Evolutionary conservation across 1,140 invertebrate species (phyloP), one percentile per base, ranked within the genome.

Genomic region (Drosophila parabipectinata): DNA sequence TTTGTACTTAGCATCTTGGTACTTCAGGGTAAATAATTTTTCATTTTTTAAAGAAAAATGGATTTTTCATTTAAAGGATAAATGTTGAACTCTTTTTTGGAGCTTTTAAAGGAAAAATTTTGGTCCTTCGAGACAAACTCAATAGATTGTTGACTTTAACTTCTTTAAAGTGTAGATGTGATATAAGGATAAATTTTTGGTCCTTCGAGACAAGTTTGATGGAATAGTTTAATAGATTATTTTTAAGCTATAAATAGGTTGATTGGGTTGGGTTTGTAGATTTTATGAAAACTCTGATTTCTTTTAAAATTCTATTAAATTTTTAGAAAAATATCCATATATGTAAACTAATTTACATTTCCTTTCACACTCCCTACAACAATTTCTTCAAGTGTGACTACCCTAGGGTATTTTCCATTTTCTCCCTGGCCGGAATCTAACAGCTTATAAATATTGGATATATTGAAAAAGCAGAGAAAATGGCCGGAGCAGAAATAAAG

Each of bases 391-490:
- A 26, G 50, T 18, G 48, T 41, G 41, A n/a, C 21, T 37, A 28
- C 41, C 8, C n/a, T 18, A 37, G 53, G 28, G 26, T n/a, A 30
- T 61, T 34, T 26, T 24, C 24, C 14, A n/a, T 39, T 28, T 21
- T 51, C 30, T 7, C 8, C 39, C 8, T 64, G 61, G 62, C 57
- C 30, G 55, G 41, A 72, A 61, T 56, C 74, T 59, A 69, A 81
- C 82, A 77, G 63, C 77, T 87, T 71, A 85, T 81, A 85, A 85
- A 83, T 83, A 83, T 83, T 83, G 66, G 47, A 82, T 77, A 53
- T 72, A 72, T 60, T 71, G 64, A 51, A 57, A 71, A 58, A 71
- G 53, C 51, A 72, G 51, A 71, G 64, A 51, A 57, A 71, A 71
- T 58, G 53, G 66, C 39, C 41, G 71, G 67, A 58, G 58, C 61